phyloP scores from a whole-genome alignment of 2,888 invertebrate species.

The Pseudoips prasinana region DNA sequence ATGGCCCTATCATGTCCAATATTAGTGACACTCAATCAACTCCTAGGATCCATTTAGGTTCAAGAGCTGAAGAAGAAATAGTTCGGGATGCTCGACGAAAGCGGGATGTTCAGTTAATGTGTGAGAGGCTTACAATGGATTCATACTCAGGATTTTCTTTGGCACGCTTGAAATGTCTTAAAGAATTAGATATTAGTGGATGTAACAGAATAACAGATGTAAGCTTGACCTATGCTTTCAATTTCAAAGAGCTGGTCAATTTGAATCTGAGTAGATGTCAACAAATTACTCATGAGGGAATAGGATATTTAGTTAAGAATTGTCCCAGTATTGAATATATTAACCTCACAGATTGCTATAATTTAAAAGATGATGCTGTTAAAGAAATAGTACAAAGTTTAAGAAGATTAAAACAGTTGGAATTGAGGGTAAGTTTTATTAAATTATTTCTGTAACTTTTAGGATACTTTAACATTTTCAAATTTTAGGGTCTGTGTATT shows the following conservation, averaged over 20 bases:
- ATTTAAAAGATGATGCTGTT: slow-evolving; percentile 84
- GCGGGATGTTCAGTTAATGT: slow-evolving; percentile 83
- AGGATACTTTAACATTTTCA: too few species aligned
- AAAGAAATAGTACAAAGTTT: slow-evolving; percentile 59
- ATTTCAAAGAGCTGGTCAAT: slow-evolving; percentile 83
- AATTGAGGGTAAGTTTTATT: slow-evolving; percentile 81
- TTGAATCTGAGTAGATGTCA: slow-evolving; percentile 86
- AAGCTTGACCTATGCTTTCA: slow-evolving; percentile 85
- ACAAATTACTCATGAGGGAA: slow-evolving; percentile 85
- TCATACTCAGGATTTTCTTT: slow-evolving; percentile 76
- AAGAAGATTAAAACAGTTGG: slow-evolving; percentile 78
- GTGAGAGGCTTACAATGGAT: slow-evolving; percentile 75
- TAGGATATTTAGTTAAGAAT: slow-evolving; percentile 83
- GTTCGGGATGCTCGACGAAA: slow-evolving; percentile 85
- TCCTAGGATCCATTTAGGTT: slow-evolving; percentile 82
- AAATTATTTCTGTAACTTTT: too few species aligned
- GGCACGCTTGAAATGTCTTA: slow-evolving; percentile 77
- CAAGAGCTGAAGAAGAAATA: slow-evolving; percentile 86
- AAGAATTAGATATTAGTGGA: slow-evolving; percentile 84
- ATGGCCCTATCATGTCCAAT: slow-evolving; percentile 57
- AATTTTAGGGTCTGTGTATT: too few species aligned
- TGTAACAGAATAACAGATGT: slow-evolving; percentile 88
- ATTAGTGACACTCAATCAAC: slow-evolving; percentile 45
- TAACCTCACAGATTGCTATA: slow-evolving; percentile 85
- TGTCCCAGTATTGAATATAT: slow-evolving; percentile 87